These are phyloP conservation scores for Arenaria interpres DNA, from an alignment of 2,113 vertebrate genomes.

Conservation along the genomic window DNA sequence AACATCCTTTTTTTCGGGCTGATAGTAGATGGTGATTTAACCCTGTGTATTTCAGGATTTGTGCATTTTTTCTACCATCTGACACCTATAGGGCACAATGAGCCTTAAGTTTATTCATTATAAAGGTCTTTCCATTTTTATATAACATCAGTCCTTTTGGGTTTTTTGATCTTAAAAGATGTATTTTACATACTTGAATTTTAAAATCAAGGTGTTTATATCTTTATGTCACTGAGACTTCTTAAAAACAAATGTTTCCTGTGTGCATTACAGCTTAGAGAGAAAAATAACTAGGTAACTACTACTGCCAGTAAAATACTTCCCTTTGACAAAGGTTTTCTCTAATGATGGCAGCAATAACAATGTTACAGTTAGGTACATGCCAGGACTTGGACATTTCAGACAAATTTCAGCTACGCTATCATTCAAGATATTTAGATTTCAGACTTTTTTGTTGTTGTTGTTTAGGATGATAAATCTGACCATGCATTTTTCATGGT, in stretches of 20 bases:
- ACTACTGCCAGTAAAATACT: not conserved
- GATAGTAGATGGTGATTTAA: constrained; percentile 24
- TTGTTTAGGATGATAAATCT: not conserved
- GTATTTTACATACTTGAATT: not conserved
- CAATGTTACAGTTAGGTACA: not conserved
- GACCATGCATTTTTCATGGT: not conserved
- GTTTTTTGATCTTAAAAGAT: not conserved
- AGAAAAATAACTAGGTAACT: not conserved
- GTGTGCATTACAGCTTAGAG: not conserved
- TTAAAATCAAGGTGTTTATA: not conserved
- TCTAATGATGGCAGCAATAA: not conserved
- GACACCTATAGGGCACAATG: not conserved
- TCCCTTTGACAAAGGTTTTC: not conserved
- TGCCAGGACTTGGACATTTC: not conserved
- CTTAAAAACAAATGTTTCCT: not conserved
- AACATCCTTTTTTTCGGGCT: constrained; percentile 30
- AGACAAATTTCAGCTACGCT: not conserved
- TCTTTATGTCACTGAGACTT: not conserved
- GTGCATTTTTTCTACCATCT: not conserved
- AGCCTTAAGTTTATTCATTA: not conserved
- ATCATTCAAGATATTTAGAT: not conserved
- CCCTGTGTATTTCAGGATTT: not conserved
- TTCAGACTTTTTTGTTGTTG: not conserved
- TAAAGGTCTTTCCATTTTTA: not conserved
- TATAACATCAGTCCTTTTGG: not conserved